phyloP scores from a whole-genome alignment of 2,113 vertebrate species.

The human region GRCh38 chr1:149464001-149464500 shows the following conservation, averaged over 20 bases:
- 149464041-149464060: constrained; percentile 56
- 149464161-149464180: neutral
- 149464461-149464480: too few relatives aligned
- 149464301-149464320: neutral
- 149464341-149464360: neutral
- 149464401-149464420: too few relatives aligned
- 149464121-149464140: neutral
- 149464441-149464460: too few relatives aligned
- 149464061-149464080: constrained; percentile 56
- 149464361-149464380: neutral
- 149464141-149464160: neutral
- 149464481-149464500: too few relatives aligned
- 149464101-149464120: constrained; percentile 24
- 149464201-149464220: neutral
- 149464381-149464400: too few relatives aligned
- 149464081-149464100: constrained; percentile 35
- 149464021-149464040: constrained; percentile 70
- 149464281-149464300: neutral
- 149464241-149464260: neutral
- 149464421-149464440: too few relatives aligned
- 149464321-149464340: neutral
- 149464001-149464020: constrained; percentile 58
- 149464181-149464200: neutral
- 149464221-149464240: neutral
- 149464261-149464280: neutral